phyloP scores from a whole-genome alignment of 2,888 invertebrate genomes.

The Minunthozetes semirufus region DNA sequence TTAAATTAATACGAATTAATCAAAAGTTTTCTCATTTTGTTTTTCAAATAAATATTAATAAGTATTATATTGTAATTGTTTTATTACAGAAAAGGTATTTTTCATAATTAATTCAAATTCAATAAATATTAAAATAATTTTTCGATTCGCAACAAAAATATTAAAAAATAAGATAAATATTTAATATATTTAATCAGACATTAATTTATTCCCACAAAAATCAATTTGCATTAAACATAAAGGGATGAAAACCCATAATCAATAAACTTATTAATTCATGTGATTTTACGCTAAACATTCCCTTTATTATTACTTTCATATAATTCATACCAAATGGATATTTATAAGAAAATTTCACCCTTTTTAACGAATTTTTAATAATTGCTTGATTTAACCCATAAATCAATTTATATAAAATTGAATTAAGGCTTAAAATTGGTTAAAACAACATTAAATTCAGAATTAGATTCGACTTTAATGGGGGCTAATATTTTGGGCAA shows the following conservation, averaged over 20 bases:
- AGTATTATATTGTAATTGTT: constrained; percentile 28
- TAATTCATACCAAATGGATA: background rate
- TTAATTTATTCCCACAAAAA: constrained; percentile 8
- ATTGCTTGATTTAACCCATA: background rate
- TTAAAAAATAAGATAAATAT: background rate
- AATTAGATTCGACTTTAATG: background rate
- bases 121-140: background rate
- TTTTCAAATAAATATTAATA: constrained; percentile 16
- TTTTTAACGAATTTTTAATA: background rate
- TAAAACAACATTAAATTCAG: background rate
- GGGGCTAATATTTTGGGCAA: background rate
- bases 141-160: background rate
- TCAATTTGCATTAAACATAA: constrained; percentile 11
- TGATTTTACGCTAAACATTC: background rate
- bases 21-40: background rate
- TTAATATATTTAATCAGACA: background rate
- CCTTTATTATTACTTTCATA: too few relatives aligned
- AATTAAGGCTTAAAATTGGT: background rate
- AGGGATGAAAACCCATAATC: constrained; percentile 12
- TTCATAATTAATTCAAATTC: background rate
- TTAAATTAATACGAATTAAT: background rate
- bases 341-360: background rate
- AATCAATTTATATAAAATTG: background rate
- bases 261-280: background rate
- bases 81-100: background rate